Evolutionary conservation across 2,888 invertebrate genomes (phyloP).

Genomic region (Calephelis perditalis): DNA sequence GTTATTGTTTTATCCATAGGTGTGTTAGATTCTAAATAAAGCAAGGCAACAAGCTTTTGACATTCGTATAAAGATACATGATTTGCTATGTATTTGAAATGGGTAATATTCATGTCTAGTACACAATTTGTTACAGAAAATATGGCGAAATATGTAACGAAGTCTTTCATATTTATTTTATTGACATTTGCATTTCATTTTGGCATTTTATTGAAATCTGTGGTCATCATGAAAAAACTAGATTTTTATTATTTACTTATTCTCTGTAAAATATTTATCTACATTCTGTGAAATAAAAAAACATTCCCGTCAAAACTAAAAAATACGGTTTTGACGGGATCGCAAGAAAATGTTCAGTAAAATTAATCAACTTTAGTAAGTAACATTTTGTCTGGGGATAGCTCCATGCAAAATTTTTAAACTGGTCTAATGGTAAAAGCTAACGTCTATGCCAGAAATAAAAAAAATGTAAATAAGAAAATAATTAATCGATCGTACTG

Average conservation of each 20-base stretch:
- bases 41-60: conserved; percentile 72
- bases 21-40: conserved; percentile 63
- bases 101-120: conserved; percentile 45
- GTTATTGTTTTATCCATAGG: conserved; percentile 62
- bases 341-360: no score
- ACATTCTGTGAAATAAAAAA: no score
- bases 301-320: no score
- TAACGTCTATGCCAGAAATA: no score
- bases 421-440: no score
- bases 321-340: no score
- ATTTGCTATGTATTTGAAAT: conserved; percentile 71
- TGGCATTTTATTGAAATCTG: neutral
- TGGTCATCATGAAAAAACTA: neutral
- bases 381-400: no score
- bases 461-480: no score
- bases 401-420: no score
- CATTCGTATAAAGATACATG: conserved; percentile 78
- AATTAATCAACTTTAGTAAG: no score
- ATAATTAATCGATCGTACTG: no score
- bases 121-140: conserved; percentile 35
- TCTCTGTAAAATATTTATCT: neutral
- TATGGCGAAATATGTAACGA: conserved; percentile 10
- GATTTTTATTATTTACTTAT: neutral
- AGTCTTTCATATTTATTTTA: neutral
- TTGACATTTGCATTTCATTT: neutral